A percentile compares a stretch with the other conserved stretches of the same genome.
Evolutionary conservation across 2,797 vertebrate genomes (phyloP).

Genomic region (Ara ararauna): DNA sequence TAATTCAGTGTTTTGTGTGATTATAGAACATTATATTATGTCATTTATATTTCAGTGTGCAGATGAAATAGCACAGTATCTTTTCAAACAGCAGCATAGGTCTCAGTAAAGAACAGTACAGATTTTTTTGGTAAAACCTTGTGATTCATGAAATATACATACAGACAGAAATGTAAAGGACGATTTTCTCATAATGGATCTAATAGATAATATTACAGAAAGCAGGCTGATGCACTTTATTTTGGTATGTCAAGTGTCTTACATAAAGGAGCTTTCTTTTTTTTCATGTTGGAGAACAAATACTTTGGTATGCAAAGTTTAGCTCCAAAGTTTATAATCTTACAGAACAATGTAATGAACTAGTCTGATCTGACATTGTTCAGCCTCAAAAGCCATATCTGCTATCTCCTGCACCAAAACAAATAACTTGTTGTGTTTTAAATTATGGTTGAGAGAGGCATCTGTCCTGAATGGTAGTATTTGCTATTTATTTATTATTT

Average conservation of each 20-base stretch:
- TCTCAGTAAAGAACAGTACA: not conserved
- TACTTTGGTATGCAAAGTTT: not conserved
- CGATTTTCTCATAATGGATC: slow-evolving; percentile 44
- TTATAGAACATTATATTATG: too few species aligned
- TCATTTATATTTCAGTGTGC: too few species aligned
- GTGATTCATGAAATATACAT: slow-evolving; percentile 13
- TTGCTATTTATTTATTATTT: not conserved
- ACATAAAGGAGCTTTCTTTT: not conserved
- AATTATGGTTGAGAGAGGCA: not conserved
- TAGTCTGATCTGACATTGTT: not conserved
- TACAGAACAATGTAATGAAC: not conserved
- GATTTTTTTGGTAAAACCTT: slow-evolving; percentile 9
- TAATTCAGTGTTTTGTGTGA: not conserved
- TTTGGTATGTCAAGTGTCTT: not conserved
- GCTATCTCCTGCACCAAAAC: not conserved
- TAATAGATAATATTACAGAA: slow-evolving; percentile 3
- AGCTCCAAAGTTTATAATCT: not conserved
- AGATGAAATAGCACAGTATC: not conserved
- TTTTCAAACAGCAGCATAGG: not conserved
- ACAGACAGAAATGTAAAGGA: slow-evolving; percentile 24
- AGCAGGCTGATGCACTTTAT: not conserved
- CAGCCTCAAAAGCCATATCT: not conserved
- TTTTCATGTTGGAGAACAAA: not conserved
- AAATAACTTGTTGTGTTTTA: not conserved
- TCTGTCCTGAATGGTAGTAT: not conserved